These are phyloP conservation scores for Machaerirhynchus nigripectus DNA, from an alignment of 2,113 vertebrate genomes.

Conservation along the genomic window DNA sequence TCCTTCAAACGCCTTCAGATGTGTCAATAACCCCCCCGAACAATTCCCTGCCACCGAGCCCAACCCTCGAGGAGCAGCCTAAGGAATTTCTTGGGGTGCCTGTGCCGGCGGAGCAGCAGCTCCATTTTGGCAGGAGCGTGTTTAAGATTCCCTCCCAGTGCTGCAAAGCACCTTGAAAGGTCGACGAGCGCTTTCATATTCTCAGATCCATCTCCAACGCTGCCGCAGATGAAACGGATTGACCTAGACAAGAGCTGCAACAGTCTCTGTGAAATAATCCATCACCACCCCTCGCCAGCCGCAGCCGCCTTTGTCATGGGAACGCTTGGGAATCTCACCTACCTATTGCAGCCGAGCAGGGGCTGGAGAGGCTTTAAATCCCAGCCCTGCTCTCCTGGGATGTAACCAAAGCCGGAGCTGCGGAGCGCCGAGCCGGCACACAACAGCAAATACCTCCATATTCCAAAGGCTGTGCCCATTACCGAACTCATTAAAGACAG, in stretches of 20 bases:
- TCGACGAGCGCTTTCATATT: not conserved
- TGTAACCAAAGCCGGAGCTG: not conserved
- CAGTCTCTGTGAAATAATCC: not conserved
- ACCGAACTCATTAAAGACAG: conserved; percentile 45
- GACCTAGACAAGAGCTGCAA: conserved; percentile 24
- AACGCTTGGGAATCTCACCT: not conserved
- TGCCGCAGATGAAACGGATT: conserved; percentile 13
- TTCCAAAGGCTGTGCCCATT: conserved; percentile 16
- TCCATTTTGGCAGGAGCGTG: conserved; percentile 7
- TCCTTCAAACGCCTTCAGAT: not conserved
- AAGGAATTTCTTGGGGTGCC: not conserved
- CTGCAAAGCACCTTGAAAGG: conserved; percentile 60
- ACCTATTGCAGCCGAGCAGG: not conserved
- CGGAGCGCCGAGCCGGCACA: not conserved
- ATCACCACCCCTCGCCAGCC: not conserved
- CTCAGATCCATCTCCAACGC: not conserved
- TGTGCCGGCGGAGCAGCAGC: not conserved
- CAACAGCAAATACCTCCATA: not conserved
- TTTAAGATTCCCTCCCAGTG: conserved; percentile 43
- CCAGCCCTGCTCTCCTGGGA: conserved; percentile 22
- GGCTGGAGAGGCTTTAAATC: not conserved
- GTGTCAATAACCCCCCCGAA: not conserved
- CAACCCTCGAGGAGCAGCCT: fast-evolving
- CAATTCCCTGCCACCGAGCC: not conserved
- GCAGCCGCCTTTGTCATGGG: not conserved